phyloP scores from a whole-genome alignment of 2,113 vertebrate species.

The Myxocyprinus asiaticus region DNA sequence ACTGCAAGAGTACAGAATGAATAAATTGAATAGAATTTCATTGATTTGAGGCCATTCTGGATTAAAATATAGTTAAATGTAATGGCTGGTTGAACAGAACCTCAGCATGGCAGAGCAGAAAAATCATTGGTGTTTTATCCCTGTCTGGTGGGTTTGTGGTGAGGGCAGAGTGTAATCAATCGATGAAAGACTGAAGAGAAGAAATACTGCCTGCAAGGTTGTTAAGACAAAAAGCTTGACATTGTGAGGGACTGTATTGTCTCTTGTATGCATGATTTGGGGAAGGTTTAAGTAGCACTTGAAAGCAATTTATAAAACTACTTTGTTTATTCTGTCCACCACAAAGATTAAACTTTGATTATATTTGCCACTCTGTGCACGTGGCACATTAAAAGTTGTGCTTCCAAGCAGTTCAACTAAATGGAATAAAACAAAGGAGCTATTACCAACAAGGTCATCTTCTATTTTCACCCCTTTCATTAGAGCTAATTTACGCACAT shows the following conservation, averaged over 20 bases:
- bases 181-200: constrained; percentile 30
- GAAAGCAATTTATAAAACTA: neutral
- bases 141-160: too few relatives aligned
- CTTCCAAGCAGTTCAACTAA: neutral
- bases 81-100: too few relatives aligned
- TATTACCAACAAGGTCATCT: constrained; percentile 23
- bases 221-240: constrained; percentile 55
- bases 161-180: constrained; percentile 5
- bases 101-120: too few relatives aligned
- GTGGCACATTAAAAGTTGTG: neutral
- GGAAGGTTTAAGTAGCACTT: neutral
- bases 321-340: neutral
- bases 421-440: neutral
- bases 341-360: constrained; percentile 20
- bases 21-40: neutral
- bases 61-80: constrained; percentile 11
- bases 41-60: constrained; percentile 18
- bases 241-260: constrained; percentile 58
- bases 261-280: neutral
- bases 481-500: constrained; percentile 1
- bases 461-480: neutral
- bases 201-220: constrained; percentile 15
- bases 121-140: too few relatives aligned
- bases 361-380: neutral
- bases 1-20: neutral